Evolutionary conservation across 2,888 invertebrate genomes (phyloP).

Genomic region (Acrobeloides nanus): DNA sequence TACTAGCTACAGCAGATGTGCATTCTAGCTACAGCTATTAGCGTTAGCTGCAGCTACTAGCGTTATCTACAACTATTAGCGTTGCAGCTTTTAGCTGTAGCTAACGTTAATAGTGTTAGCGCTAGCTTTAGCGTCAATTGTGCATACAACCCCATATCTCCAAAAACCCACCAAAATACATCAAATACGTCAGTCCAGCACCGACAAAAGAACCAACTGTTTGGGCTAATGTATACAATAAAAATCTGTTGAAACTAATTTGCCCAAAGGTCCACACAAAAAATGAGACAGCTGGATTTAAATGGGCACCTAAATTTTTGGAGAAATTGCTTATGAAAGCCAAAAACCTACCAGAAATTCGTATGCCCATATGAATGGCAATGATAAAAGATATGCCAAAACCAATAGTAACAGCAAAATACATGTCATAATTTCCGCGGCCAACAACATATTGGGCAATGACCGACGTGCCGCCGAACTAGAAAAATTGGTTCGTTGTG

Average conservation of each 20-base stretch:
- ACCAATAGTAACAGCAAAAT: slow-evolving; percentile 36
- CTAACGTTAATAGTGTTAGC: too few relatives aligned
- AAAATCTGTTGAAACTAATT: slow-evolving; percentile 45
- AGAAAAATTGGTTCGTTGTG: too few relatives aligned
- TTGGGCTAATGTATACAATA: slow-evolving; percentile 58
- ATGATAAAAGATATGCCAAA: slow-evolving; percentile 40
- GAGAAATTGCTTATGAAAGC: slow-evolving; percentile 15
- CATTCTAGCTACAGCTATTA: too few relatives aligned
- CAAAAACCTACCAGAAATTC: slow-evolving; percentile 30
- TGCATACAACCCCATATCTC: too few relatives aligned
- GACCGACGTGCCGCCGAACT: slow-evolving; percentile 39
- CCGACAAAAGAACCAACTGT: slow-evolving; percentile 59
- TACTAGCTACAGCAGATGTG: too few relatives aligned
- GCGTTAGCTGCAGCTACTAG: too few relatives aligned
- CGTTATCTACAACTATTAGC: too few relatives aligned
- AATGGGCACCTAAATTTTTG: slow-evolving; percentile 42
- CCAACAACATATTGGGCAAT: slow-evolving; percentile 41
- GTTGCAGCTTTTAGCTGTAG: too few relatives aligned
- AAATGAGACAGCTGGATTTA: slow-evolving; percentile 46
- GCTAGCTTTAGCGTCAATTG: too few relatives aligned
- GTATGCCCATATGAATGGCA: slow-evolving; percentile 32
- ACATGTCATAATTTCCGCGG: slow-evolving; percentile 30
- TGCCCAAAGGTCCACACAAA: slow-evolving; percentile 37
- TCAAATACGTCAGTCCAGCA: slow-evolving; percentile 56
- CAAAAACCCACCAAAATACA: slow-evolving; percentile 57